Base-by-base conservation (phyloP, 2,797 vertebrate species). In the Bradypus variegatus region DNA sequence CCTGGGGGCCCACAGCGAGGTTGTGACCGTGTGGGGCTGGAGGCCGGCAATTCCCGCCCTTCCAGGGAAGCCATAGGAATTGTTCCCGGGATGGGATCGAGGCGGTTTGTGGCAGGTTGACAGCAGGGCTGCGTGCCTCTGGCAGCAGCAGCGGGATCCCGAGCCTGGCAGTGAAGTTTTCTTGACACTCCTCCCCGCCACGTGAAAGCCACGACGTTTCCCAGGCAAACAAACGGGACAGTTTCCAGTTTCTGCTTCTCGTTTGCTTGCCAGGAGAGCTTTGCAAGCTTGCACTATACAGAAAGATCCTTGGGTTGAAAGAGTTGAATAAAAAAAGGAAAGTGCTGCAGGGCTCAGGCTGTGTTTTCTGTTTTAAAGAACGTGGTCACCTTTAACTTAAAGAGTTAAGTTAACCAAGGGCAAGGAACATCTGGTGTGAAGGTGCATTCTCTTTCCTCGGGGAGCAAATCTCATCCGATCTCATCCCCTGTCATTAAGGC, bases 81-180 rank as follows among this genome's bases (percentile, higher is more conserved):
- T 8, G n/a, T 41, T 27, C 70, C 45, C 21, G 86, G 36, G 64
- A 11, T 13, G 80, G 80, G 80, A 88, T 65, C 1, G 21, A 48
- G 31, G 36, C 58, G 75, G 38, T 55, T 14, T 38, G 41, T 3
- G 87, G 87, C 75, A 36, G 67, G 55, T 9, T 4, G 25, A 55
- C 19, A 81, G 83, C 60, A 31, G 76, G 80, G 45, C 75, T 75
- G 78, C 27, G 27, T 65, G 62, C 58, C 58, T 73, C 78, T 8
- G 77, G 72, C 62, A 84, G 65, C 60, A 87, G 86, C 72, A 29
- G 48, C 36, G 41, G 89, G 69, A n/a, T 38, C 77, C 80, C 15
- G 67, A 86, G 93, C 75, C 45, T 92, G 91, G 87, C 87, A 94
- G 83, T 9, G 69, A 80, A 87, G 73, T 65, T 85, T 90, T 90